phyloP scores from a whole-genome alignment of 2,888 invertebrate genomes.

The Chloroclysta siterata region DNA sequence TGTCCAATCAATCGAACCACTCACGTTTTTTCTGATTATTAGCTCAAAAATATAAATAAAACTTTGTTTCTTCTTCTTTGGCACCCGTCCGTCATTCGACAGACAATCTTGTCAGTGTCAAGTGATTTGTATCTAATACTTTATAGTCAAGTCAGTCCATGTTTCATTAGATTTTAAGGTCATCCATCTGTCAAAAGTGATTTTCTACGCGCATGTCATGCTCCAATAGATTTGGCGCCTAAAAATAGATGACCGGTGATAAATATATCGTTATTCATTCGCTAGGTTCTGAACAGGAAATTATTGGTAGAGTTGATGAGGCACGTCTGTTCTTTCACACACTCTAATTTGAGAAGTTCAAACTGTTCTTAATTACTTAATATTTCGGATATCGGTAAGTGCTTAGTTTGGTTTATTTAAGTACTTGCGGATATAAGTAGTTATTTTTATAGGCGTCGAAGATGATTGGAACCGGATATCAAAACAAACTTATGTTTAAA shows the following conservation, averaged over 20 bases:
- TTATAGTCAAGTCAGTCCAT: too few relatives aligned
- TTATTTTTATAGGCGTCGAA: slow-evolving; percentile 37
- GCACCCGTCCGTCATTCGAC: too few relatives aligned
- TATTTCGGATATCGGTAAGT: slow-evolving; percentile 42
- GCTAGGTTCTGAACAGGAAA: slow-evolving; percentile 59
- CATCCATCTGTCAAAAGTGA: neutral
- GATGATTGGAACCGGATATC: slow-evolving; percentile 37
- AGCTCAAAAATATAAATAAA: too few relatives aligned
- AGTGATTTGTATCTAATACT: too few relatives aligned
- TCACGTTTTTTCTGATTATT: too few relatives aligned
- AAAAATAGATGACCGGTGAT: slow-evolving; percentile 61
- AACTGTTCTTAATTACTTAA: slow-evolving; percentile 40
- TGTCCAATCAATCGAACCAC: too few relatives aligned
- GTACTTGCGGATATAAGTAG: slow-evolving; percentile 36
- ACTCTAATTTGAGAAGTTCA: slow-evolving; percentile 34
- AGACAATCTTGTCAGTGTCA: too few relatives aligned
- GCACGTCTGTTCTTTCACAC: slow-evolving; percentile 41
- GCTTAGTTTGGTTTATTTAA: slow-evolving; percentile 34
- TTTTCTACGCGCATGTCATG: neutral
- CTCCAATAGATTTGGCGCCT: slow-evolving; percentile 43
- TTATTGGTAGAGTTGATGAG: slow-evolving; percentile 48
- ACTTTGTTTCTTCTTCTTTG: too few relatives aligned
- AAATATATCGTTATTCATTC: slow-evolving; percentile 60
- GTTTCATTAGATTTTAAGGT: too few relatives aligned
- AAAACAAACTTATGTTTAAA: slow-evolving; percentile 27